These are phyloP conservation scores for Setophaga coronata DNA, from an alignment of 2,113 vertebrate species.

Conservation along the genomic window DNA sequence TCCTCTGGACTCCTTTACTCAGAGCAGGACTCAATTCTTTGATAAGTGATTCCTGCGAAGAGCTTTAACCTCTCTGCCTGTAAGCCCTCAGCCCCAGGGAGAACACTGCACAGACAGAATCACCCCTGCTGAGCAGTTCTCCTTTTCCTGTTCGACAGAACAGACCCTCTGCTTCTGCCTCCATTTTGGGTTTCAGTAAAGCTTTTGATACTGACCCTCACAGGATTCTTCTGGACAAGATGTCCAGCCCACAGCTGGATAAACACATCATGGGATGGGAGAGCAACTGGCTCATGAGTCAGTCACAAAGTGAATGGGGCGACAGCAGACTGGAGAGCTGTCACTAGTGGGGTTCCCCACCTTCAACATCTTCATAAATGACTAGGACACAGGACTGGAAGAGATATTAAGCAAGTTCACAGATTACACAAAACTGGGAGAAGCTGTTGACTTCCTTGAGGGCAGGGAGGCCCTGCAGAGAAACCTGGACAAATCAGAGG, in stretches of 20 bases:
- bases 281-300: not conserved
- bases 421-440: not conserved
- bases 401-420: not conserved
- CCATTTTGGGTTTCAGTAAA: not conserved
- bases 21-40: not conserved
- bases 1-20: not conserved
- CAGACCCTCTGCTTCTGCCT: not conserved
- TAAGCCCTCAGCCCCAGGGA: rapidly evolving
- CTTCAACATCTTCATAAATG: not conserved
- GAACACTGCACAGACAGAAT: not conserved
- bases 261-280: not conserved
- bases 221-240: not conserved
- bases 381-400: not conserved
- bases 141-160: not conserved
- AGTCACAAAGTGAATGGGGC: no score
- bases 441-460: not conserved
- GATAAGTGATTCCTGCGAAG: not conserved
- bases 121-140: not conserved
- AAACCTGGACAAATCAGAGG: not conserved
- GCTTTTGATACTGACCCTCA: not conserved
- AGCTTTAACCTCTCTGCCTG: not conserved
- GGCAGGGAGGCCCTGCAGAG: not conserved
- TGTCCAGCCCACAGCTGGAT: not conserved
- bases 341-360: not conserved
- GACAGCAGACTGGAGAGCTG: not conserved